Base-by-base conservation (phyloP, 1,140 invertebrate species). In the Idris sp. region DNA sequence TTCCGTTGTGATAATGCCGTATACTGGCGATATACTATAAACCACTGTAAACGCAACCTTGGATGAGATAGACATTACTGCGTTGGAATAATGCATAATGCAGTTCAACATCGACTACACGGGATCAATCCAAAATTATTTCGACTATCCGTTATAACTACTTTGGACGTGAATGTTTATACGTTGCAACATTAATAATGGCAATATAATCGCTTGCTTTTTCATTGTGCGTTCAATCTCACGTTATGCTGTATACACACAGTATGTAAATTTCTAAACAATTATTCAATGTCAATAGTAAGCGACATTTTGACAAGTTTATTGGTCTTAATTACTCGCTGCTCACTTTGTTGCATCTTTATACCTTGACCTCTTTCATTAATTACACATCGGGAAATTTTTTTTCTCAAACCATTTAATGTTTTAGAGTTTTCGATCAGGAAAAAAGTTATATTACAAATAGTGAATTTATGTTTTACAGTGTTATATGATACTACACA, bases 11-110 rank as follows among this genome's bases (percentile, higher is more conserved):
- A 84, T 76, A 75, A 76, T 73, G 72, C 54, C 38, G 41, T 38
- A 38, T 31, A 43, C 46, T 35, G 36, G 46, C 51, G 61, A 28
- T 65, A 69, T 49, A 53, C 73, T 73, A 46, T 72, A 71, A 76
- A 80, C 68, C 79, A 80, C 72, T 80, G 81, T 85, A 85, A 67
- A 85, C 81, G 79, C 83, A 83, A 81, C 85, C 84, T 86, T 86
- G 82, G 78, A 79, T 83, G 78, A 65, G 80, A 82, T 79, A 85
- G 82, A 78, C 80, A 79, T 83, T 81, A 77, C 77, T n/a, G 61
- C 83, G 84, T 83, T 82, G 79, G 78, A 78, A 86, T 84, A 87
- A 86, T 83, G 83, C 53, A 65, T 43, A 65, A 74, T 74, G 46
- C 49, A 49, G 76, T 76, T 78, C 71, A 67, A 41, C 49, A 58